Base-by-base conservation (phyloP, 2,113 vertebrate genomes). In the Rousettus leschenaultii region DNA sequence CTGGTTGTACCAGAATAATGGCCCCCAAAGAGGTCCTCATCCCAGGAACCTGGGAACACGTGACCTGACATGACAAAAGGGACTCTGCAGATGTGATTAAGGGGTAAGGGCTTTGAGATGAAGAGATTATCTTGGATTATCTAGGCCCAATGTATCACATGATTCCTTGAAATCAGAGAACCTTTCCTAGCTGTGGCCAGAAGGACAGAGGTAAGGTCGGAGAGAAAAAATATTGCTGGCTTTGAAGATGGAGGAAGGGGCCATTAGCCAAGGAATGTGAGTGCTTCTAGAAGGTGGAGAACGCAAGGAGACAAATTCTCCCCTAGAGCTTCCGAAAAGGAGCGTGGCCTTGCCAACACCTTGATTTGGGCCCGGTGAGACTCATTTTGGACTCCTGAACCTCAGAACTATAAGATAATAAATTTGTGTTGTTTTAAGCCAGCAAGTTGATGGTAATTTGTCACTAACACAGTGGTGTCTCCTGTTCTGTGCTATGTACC, bases 381-480 rank as follows among this genome's bases (percentile, higher is more conserved):
- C 35, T 26, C n/a, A 10, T 33, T 22, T 4, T 9, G 21, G 80
- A 55, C 57, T 65, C 40, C 8, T 24, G 73, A 48, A 33, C 57
- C 18, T 19, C 73, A 3, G 38, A 75, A 33, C 28, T 3, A 8
- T 6, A 35, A 48, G 51, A 4, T 10, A 7, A 35, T 0, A 22
- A 8, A 35, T 16, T 3, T 10, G 38, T 78, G 33, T 2, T 12
- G 85, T 53, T 45, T 12, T 7, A 48, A 63, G 75, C 5, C 43
- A 48, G n/a, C 26, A 16, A 9, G 43, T 12, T 7, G 61, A 38
- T 26, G 65, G 53, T 5, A 9, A 33, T 30, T 53, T 40, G 61
- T 12, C 7, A 18, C 19, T 19, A 3, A 0, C 55, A 8, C n/a
- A 1, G 51, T 0, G 38, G 6, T 4, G 2, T 15, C 43, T 48